Evolutionary conservation across 1,140 invertebrate genomes (phyloP).

Genomic region (Bombus confusus): DNA sequence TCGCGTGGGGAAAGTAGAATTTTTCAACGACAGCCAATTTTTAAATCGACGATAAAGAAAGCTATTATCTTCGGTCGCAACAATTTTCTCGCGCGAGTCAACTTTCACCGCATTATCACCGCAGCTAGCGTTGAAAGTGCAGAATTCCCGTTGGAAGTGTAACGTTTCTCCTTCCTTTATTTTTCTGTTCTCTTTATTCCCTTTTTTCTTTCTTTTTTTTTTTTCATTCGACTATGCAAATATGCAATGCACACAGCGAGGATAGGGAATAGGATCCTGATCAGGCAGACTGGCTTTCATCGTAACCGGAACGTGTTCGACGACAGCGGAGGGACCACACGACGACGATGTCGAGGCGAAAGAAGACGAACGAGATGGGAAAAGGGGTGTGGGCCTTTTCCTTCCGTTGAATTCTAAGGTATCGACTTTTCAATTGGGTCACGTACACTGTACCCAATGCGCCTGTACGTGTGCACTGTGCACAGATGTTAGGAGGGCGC

Average conservation of each 20-base stretch:
- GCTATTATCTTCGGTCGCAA: no score
- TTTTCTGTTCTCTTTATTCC: not conserved
- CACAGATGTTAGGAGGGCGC: no score
- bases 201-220: fast-evolving
- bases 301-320: constrained; percentile 34
- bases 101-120: not conserved
- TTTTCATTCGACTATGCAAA: not conserved
- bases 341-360: constrained; percentile 18
- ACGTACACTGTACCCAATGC: constrained; percentile 37
- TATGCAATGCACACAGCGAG: not conserved
- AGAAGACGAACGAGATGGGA: constrained; percentile 40
- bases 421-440: constrained; percentile 68
- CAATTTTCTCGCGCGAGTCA: not conserved
- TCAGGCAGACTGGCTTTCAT: constrained; percentile 32
- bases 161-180: not conserved
- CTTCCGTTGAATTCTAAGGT: constrained; percentile 59
- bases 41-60: no score
- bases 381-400: constrained; percentile 16
- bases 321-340: constrained; percentile 17
- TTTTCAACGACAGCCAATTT: not conserved
- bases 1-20: not conserved
- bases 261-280: constrained; percentile 39
- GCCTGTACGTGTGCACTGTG: constrained; percentile 1
- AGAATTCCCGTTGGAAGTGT: not conserved
- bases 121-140: not conserved